Conservation (phyloP, 2,888 invertebrate species). For the Hartigia nigra region DNA sequence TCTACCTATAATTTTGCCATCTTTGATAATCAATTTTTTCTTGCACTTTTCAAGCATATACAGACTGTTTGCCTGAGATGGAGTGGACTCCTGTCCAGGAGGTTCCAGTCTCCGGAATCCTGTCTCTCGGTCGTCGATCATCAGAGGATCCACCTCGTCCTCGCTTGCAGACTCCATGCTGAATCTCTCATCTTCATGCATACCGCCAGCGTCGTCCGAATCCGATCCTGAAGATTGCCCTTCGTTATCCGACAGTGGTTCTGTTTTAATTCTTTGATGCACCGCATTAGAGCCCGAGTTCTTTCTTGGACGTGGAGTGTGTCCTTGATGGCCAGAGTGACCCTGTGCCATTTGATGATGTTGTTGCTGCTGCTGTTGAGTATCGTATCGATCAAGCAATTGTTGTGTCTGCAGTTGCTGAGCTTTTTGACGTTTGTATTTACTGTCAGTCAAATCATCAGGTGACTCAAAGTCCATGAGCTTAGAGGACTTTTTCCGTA, state of each 20-base stretch:
- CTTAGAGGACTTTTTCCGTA: constrained; percentile 94
- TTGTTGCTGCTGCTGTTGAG: constrained; percentile 37
- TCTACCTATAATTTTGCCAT: constrained; percentile 75
- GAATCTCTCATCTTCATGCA: constrained; percentile 55
- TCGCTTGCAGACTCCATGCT: constrained; percentile 60
- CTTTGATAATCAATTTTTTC: constrained; percentile 78
- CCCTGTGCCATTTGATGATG: constrained; percentile 28
- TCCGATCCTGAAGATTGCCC: constrained; percentile 56
- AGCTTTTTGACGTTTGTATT: constrained; percentile 67
- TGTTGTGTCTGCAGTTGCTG: constrained; percentile 54
- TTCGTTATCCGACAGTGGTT: constrained; percentile 60
- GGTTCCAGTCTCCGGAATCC: constrained; percentile 69
- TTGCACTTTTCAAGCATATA: constrained; percentile 84
- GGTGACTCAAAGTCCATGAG: constrained; percentile 93
- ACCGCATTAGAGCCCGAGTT: constrained; percentile 41
- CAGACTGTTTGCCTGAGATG: constrained; percentile 71
- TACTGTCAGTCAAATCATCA: constrained; percentile 80
- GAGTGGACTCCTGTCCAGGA: constrained; percentile 62
- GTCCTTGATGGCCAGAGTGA: constrained; percentile 32
- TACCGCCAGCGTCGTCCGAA: constrained; percentile 53
- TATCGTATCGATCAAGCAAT: constrained; percentile 56
- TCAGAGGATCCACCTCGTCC: constrained; percentile 61
- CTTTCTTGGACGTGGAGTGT: constrained; percentile 40
- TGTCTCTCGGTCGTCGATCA: constrained; percentile 64
- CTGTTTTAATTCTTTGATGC: constrained; percentile 44